Evolutionary conservation across 2,113 vertebrate species (phyloP).

Genomic region (Trichechus manatus): DNA sequence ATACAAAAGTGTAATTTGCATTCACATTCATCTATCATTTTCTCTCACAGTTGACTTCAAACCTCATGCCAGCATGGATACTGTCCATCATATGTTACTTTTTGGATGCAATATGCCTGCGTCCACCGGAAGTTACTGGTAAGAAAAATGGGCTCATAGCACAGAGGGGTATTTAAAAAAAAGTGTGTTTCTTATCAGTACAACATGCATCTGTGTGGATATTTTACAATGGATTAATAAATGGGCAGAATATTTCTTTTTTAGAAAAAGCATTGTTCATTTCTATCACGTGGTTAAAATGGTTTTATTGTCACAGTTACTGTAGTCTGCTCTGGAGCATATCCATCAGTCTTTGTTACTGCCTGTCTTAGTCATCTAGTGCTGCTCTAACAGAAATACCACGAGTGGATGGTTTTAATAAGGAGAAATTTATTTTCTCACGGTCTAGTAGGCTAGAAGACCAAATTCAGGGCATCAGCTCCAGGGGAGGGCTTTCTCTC

Average conservation of each 20-base stretch:
- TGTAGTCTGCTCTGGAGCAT: neutral
- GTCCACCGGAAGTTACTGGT: slow-evolving; percentile 94
- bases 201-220: neutral
- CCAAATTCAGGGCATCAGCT: too few relatives aligned
- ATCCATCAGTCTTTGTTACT: neutral
- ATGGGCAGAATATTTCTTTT: neutral
- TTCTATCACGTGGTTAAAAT: neutral
- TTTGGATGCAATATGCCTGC: slow-evolving; percentile 95
- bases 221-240: slow-evolving; percentile 32
- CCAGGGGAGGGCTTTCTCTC: too few relatives aligned
- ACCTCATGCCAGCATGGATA: slow-evolving; percentile 97
- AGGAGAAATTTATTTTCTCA: too few relatives aligned
- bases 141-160: slow-evolving; percentile 75
- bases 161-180: neutral
- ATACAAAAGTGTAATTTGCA: neutral
- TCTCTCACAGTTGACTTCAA: slow-evolving; percentile 95
- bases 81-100: slow-evolving; percentile 97
- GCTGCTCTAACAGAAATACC: too few relatives aligned
- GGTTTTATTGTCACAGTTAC: neutral
- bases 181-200: neutral
- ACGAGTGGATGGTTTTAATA: too few relatives aligned
- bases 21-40: slow-evolving; percentile 57
- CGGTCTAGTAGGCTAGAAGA: too few relatives aligned
- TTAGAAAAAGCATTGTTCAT: neutral
- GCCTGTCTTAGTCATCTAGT: too few relatives aligned